These are phyloP conservation scores for Corynorhinus townsendii DNA, from an alignment of 2,113 vertebrate species.

Conservation along the genomic window DNA sequence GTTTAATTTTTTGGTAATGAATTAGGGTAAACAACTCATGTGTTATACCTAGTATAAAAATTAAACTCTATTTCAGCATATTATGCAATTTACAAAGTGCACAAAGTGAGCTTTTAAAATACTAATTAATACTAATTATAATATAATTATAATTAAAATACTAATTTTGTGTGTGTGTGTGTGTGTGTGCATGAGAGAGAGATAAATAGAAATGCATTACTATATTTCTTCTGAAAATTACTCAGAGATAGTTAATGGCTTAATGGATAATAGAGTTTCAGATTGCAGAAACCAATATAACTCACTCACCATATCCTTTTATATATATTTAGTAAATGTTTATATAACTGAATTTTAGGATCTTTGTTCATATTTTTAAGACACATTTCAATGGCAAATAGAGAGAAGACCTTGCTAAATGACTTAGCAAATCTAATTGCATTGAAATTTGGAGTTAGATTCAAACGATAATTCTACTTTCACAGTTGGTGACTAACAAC, in stretches of 20 bases:
- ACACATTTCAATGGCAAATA: slow-evolving; percentile 53
- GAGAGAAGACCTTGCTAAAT: slow-evolving; percentile 50
- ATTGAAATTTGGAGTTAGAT: slow-evolving; percentile 69
- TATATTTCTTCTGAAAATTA: background rate
- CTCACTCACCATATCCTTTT: background rate
- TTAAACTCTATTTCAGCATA: background rate
- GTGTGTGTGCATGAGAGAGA: background rate
- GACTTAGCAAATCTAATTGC: slow-evolving; percentile 67
- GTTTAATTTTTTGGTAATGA: background rate
- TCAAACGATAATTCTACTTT: slow-evolving; percentile 75
- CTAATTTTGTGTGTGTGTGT: background rate
- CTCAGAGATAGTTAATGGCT: background rate
- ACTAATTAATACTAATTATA: too few species aligned
- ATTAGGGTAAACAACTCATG: background rate
- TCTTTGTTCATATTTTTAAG: slow-evolving; percentile 61
- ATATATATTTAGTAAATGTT: background rate
- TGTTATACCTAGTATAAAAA: background rate
- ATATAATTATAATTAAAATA: too few species aligned
- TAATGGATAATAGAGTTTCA: background rate
- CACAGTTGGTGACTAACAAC: slow-evolving; percentile 74
- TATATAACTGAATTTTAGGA: background rate
- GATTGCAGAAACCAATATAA: background rate
- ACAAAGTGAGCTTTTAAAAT: background rate
- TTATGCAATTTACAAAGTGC: background rate
- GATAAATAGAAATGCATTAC: background rate